These are phyloP conservation scores for Pipistrellus pygmaeus DNA, from an alignment of 2,797 vertebrate species.

Conservation along the genomic window DNA sequence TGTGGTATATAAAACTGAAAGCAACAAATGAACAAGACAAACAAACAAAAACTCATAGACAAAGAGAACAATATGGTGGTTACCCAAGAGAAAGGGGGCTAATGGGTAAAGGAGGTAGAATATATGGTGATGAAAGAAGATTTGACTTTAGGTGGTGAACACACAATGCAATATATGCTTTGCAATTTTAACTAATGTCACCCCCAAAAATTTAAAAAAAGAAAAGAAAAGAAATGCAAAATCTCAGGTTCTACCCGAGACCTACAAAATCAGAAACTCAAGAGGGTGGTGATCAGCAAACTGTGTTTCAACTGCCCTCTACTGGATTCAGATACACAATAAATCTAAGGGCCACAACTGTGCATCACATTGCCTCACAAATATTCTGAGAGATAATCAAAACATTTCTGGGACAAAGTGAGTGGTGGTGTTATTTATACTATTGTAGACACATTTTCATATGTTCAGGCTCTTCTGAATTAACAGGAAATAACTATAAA, in stretches of 20 bases:
- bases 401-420: background rate
- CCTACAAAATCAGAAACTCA: background rate
- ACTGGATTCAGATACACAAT: background rate
- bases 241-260: background rate
- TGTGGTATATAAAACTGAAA: background rate
- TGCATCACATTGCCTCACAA: background rate
- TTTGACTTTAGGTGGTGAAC: background rate
- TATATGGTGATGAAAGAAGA: background rate
- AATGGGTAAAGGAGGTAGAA: background rate
- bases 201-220: background rate
- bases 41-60: background rate
- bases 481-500: background rate
- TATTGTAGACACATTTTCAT: background rate
- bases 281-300: background rate
- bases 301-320: background rate
- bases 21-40: background rate
- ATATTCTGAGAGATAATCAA: background rate
- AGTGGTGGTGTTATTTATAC: background rate
- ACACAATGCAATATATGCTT: background rate
- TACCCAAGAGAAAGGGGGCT: background rate
- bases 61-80: background rate
- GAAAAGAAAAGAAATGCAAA: background rate
- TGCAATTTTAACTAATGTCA: background rate
- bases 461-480: constrained; percentile 14
- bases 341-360: background rate